phyloP scores from a whole-genome alignment of 2,888 invertebrate genomes.

The Petrolisthes manimaculis region DNA sequence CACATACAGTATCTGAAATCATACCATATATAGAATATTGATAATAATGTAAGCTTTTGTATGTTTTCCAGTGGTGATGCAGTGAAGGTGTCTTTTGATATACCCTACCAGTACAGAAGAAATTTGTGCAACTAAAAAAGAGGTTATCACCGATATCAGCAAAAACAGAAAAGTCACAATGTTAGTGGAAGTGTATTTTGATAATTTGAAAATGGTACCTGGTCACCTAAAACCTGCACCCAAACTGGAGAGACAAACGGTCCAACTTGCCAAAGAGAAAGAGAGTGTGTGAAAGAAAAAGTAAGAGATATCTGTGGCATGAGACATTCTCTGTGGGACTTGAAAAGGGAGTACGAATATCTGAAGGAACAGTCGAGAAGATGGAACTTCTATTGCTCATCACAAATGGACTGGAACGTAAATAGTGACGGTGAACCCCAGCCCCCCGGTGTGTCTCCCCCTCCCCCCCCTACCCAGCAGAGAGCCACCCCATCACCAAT shows the following conservation, averaged over 20 bases:
- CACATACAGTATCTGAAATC: too few species aligned
- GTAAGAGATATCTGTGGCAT: conserved; percentile 30
- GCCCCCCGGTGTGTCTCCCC: conserved; percentile 30
- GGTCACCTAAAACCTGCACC: not conserved
- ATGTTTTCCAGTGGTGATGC: too few species aligned
- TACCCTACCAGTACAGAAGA: too few species aligned
- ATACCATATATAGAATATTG: too few species aligned
- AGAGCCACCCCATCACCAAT: conserved; percentile 60
- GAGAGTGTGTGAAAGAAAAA: not conserved
- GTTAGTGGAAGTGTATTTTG: not conserved
- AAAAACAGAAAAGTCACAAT: not conserved
- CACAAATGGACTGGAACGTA: conserved; percentile 54
- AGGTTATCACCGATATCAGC: too few species aligned
- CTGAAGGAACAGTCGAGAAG: conserved; percentile 54
- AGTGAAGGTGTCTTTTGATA: too few species aligned
- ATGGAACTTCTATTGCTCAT: conserved; percentile 40
- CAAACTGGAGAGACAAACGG: not conserved
- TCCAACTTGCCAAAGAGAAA: not conserved
- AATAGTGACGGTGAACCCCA: conserved; percentile 41
- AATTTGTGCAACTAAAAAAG: too few species aligned
- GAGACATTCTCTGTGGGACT: conserved; percentile 47
- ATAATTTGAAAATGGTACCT: not conserved
- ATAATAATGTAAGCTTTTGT: too few species aligned
- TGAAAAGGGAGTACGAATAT: conserved; percentile 48
- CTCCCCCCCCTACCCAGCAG: conserved; percentile 43